A percentile compares a stretch with the other conserved stretches of the same genome.
These are phyloP conservation scores for Melipona bicolor DNA, from an alignment of 2,888 invertebrate species.

Conservation along the genomic window DNA sequence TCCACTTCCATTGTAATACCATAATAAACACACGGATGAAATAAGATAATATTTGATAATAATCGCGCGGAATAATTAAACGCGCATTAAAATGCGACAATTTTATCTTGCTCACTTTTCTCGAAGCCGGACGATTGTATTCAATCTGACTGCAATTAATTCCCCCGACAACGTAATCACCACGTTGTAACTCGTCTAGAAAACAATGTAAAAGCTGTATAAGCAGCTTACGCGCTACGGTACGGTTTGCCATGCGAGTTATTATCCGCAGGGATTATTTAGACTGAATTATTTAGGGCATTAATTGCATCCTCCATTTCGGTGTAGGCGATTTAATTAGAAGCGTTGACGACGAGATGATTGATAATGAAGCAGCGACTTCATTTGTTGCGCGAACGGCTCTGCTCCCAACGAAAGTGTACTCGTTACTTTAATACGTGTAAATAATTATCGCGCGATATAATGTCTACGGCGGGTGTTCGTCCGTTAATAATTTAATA, in stretches of 20 bases:
- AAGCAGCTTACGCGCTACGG: too few species aligned
- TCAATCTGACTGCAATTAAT: not conserved
- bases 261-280: not conserved
- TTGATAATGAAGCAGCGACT: not conserved
- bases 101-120: not conserved
- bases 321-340: not conserved
- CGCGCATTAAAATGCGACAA: not conserved
- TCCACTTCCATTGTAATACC: too few species aligned
- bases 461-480: not conserved
- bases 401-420: not conserved
- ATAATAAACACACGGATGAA: too few species aligned
- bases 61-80: not conserved
- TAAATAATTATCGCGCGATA: not conserved
- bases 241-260: not conserved
- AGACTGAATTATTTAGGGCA: not conserved
- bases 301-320: not conserved
- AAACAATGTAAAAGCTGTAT: not conserved
- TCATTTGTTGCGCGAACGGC: not conserved
- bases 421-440: not conserved
- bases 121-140: not conserved
- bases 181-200: too few species aligned
- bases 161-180: not conserved
- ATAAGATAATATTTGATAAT: not conserved
- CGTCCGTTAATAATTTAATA: too few species aligned
- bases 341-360: not conserved